Base-by-base conservation (phyloP, 35 echinoderm and acorn worm species). In the Heliocidaris tuberculata region DNA sequence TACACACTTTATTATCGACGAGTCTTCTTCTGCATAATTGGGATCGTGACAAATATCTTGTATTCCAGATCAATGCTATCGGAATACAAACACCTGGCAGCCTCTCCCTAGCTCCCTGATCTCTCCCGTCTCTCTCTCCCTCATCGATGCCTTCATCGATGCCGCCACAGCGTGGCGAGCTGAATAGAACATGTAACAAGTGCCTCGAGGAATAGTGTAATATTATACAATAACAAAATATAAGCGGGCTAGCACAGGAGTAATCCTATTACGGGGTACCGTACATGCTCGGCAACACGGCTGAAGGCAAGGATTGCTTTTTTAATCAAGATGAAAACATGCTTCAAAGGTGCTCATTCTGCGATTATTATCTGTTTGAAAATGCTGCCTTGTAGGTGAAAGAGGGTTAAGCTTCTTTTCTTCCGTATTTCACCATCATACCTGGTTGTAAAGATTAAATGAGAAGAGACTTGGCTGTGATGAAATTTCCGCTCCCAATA, bases 211-310 rank as follows among this genome's bases (percentile, higher is more conserved):
- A 78, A 78, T 78, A 78, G 65, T 78, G 65, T 78, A 78, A 78
- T 78, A 78, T 78, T 78, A 78, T 78, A 78, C 65, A 78, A 78
- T 78, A 78, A 78, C 65, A 78, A 78, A 78, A 78, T 78, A 78
- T 78, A 78, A 78, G 65, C 65, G 27, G 65, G 65, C 65, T 78
- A 78, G 65, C 65, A n/a, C 17, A 6, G 65, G 15, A 7, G 65
- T 78, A 78, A 78, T 78, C 65, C 65, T 78, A 78, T 78, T 78
- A 27, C 21, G 65, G 65, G 21, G 7, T 78, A 19, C 65, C 65
- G 65, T 78, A 27, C 65, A 78, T 78, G 65, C 65, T 78, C 21
- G 21, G 65, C 8, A 27, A 24, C 27, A n/a, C 19, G 65, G 65
- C 65, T 78, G 21, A 27, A 78, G 65, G 65, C 65, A 78, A n/a